Evolutionary conservation across 2,113 vertebrate genomes (phyloP).

Genomic region (Tichodroma muraria): DNA sequence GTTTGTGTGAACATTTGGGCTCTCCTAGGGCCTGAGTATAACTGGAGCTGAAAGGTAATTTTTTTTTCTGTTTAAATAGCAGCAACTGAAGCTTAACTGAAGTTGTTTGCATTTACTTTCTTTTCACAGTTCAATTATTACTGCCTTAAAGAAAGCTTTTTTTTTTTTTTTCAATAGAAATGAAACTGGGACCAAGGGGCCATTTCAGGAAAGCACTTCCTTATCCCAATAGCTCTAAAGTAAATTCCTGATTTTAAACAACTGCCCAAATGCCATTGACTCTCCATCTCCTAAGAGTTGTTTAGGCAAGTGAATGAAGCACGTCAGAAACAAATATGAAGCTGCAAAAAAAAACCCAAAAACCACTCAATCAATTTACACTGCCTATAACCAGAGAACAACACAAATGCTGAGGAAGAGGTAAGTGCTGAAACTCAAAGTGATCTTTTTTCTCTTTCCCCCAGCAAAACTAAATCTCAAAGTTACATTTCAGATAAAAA

Average conservation of each 20-base stretch:
- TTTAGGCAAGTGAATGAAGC: not conserved
- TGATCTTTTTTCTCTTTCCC: not conserved
- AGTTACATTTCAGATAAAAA: not conserved
- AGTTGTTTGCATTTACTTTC: not conserved
- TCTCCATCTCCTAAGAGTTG: not conserved
- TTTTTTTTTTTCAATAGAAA: not conserved
- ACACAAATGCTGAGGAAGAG: not conserved
- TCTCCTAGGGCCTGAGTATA: not conserved
- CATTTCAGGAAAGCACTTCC: not conserved
- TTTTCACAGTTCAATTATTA: not conserved
- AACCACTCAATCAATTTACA: not conserved
- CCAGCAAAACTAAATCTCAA: not conserved
- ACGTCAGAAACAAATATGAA: not conserved
- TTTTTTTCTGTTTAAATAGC: not conserved
- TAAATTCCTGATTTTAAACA: not conserved
- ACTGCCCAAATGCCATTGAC: fast-evolving
- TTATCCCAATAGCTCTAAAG: not conserved
- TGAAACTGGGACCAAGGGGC: not conserved
- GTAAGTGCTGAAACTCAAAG: not conserved
- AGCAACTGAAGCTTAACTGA: not conserved
- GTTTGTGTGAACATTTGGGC: not conserved
- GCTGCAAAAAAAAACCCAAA: not conserved
- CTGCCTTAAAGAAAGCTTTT: not conserved
- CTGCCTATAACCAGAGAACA: not conserved
- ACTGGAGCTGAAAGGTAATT: not conserved